phyloP scores from a whole-genome alignment of 2,797 vertebrate species.

The Danionella dracula region DNA sequence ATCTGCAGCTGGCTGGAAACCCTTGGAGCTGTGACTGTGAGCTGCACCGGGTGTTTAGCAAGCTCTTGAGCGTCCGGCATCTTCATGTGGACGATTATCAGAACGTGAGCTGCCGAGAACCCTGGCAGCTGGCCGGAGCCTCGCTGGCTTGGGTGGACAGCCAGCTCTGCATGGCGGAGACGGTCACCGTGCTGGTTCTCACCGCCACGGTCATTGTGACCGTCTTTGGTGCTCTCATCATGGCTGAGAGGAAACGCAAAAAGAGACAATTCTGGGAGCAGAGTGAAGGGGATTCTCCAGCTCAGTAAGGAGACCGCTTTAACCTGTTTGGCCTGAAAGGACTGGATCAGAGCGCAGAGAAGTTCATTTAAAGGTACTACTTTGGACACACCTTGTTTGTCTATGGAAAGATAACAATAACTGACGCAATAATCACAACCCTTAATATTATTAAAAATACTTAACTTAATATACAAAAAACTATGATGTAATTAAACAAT shows the following conservation, averaged over 20 bases:
- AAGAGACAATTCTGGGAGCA: conserved; percentile 65
- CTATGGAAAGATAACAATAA: too few relatives aligned
- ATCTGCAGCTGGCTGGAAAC: conserved; percentile 68
- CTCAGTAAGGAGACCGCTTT: too few relatives aligned
- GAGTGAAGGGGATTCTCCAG: conserved; percentile 20
- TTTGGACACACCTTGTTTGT: too few relatives aligned
- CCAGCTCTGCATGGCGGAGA: conserved; percentile 69
- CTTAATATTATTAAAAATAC: too few relatives aligned
- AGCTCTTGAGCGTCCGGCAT: conserved; percentile 66
- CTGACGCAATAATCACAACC: too few relatives aligned
- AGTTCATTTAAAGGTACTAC: too few relatives aligned
- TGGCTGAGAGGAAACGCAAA: conserved; percentile 69
- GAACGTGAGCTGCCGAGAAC: conserved; percentile 64
- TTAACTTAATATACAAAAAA: too few relatives aligned
- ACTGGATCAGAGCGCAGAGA: too few relatives aligned
- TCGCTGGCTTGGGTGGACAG: conserved; percentile 65
- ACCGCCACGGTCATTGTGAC: conserved; percentile 66
- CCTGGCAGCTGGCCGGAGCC: conserved; percentile 57
- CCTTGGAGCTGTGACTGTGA: conserved; percentile 72
- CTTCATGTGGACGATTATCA: conserved; percentile 69
- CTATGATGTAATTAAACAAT: too few relatives aligned
- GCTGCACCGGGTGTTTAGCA: conserved; percentile 69
- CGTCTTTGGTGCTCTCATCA: conserved; percentile 64
- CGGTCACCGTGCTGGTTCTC: conserved; percentile 66
- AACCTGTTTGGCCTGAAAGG: too few relatives aligned